phyloP scores from a whole-genome alignment of 2,888 invertebrate genomes.

The Thereva nobilitata region DNA sequence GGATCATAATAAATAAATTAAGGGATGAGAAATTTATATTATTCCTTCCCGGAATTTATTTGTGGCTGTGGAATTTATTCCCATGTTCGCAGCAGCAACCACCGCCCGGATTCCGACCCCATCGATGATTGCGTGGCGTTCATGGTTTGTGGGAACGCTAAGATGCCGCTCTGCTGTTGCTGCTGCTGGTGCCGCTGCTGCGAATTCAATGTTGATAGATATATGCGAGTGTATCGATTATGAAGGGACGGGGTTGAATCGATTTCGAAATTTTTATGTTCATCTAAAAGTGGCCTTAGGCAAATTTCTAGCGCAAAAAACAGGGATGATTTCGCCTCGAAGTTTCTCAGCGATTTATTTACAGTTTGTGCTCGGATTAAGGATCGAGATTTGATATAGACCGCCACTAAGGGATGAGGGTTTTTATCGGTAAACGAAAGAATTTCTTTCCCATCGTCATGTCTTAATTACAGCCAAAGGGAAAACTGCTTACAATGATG shows the following conservation, averaged over 20 bases:
- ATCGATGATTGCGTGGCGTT: slow-evolving; percentile 13
- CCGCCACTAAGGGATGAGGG: no score
- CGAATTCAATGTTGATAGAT: no score
- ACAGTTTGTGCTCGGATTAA: no score
- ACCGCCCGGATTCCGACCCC: slow-evolving; percentile 4
- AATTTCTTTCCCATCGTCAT: no score
- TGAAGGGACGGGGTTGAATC: background rate
- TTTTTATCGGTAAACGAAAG: no score
- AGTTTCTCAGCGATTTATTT: slow-evolving; percentile 10
- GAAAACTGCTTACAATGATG: no score
- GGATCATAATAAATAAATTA: slow-evolving; percentile 37
- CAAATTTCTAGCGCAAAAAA: background rate
- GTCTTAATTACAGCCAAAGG: no score
- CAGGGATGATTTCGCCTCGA: background rate
- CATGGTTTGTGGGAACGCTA: background rate
- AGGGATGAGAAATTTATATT: slow-evolving; percentile 36
- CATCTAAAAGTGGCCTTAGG: slow-evolving; percentile 14
- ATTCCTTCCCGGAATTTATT: slow-evolving; percentile 32
- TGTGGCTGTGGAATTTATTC: slow-evolving; percentile 31
- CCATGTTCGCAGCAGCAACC: no score
- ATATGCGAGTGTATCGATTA: no score
- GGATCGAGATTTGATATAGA: no score
- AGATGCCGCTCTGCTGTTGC: no score
- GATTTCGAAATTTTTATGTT: slow-evolving; percentile 28
- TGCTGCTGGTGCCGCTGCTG: no score